Percentiles rank a stretch among this genome's conserved stretches.
These are phyloP conservation scores for Protodeltote pygarga DNA, from an alignment of 2,888 invertebrate species.

Conservation along the genomic window DNA sequence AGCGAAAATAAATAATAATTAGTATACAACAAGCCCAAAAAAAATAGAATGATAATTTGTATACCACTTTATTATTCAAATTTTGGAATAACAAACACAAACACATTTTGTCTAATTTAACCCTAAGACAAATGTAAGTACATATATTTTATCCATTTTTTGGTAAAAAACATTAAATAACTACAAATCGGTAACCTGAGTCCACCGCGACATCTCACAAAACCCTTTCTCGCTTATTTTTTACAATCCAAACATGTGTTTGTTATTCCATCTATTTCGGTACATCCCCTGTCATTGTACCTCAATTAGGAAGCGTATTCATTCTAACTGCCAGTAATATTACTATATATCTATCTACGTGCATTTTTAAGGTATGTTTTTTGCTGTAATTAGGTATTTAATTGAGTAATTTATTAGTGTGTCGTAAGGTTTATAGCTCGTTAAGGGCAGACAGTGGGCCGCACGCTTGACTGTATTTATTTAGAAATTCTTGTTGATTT, in stretches of 20 bases:
- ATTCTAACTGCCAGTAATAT: slow-evolving; percentile 73
- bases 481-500: slow-evolving; percentile 15
- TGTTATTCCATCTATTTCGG: slow-evolving; percentile 80
- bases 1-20: too few species aligned
- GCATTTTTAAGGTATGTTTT: slow-evolving; percentile 58
- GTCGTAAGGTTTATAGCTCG: slow-evolving; percentile 56
- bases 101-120: too few species aligned
- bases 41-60: too few species aligned
- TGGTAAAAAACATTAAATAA: too few species aligned
- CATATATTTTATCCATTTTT: too few species aligned
- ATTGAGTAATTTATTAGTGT: slow-evolving; percentile 75
- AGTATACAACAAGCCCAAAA: too few species aligned
- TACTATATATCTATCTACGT: slow-evolving; percentile 61
- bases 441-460: slow-evolving; percentile 46
- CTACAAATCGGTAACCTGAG: too few species aligned
- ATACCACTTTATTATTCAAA: too few species aligned
- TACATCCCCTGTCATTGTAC: slow-evolving; percentile 75
- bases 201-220: too few species aligned
- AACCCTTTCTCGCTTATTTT: slow-evolving; percentile 58
- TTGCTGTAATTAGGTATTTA: slow-evolving; percentile 69
- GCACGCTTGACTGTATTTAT: slow-evolving; percentile 34
- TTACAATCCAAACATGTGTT: slow-evolving; percentile 75
- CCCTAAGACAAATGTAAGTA: too few species aligned
- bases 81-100: too few species aligned
- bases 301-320: slow-evolving; percentile 77